These are phyloP conservation scores for Catagonus wagneri DNA, from an alignment of 2,113 vertebrate species.

Conservation along the genomic window DNA sequence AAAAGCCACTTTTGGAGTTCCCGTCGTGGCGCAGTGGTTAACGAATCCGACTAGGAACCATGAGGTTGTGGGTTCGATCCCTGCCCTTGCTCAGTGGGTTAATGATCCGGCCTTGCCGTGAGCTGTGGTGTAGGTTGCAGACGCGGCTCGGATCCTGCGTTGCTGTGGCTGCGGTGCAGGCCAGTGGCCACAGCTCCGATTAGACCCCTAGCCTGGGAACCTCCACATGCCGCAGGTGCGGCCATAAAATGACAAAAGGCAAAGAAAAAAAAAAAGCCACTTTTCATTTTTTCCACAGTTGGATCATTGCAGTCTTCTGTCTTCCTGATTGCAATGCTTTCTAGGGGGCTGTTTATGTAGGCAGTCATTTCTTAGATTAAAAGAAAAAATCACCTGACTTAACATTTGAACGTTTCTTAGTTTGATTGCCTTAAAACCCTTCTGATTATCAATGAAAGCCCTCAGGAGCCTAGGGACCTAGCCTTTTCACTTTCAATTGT, in stretches of 20 bases:
- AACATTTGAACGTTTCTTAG: not conserved
- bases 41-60: too few species aligned
- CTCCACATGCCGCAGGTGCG: too few species aligned
- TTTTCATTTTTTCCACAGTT: not conserved
- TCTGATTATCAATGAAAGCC: conserved; percentile 51
- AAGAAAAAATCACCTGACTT: not conserved
- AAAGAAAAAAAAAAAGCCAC: conserved; percentile 24
- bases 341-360: not conserved
- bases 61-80: too few species aligned
- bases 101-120: too few species aligned
- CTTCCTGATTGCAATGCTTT: conserved; percentile 44
- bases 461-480: conserved; percentile 2
- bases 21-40: too few species aligned
- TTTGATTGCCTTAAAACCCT: not conserved
- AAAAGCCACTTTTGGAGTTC: not conserved
- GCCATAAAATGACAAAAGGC: too few species aligned
- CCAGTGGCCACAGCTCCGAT: too few species aligned
- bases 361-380: not conserved
- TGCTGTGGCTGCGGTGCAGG: too few species aligned
- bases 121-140: too few species aligned
- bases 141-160: too few species aligned
- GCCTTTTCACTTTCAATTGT: conserved; percentile 56
- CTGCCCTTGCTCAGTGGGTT: too few species aligned
- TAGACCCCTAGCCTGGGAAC: too few species aligned
- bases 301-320: not conserved